Evolutionary conservation across 2,888 invertebrate genomes (phyloP), one percentile per base, ranked within the genome.

Genomic region (Pterostichus madidus): DNA sequence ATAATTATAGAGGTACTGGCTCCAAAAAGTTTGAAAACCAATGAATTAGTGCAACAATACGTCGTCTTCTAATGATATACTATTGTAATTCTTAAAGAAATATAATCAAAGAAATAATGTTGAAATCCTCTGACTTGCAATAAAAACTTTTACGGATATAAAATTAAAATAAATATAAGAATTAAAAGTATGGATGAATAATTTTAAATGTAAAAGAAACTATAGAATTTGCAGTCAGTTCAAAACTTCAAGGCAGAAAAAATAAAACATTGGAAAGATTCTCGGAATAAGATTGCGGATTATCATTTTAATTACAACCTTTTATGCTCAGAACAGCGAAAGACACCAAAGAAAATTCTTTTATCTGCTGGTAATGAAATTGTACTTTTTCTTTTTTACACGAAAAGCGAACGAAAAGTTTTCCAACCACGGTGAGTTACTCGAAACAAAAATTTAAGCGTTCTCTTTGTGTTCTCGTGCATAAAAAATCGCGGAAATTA

Each of bases 361-460:
- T 73, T 80, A 80, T 80, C 80, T 80, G 59, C 80, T 80, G 73
- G 80, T 80, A 80, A 80, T 80, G 80, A 80, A 80, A 80, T 80
- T 80, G 80, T 31, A 80, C 49, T 80, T 53, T 80, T 71, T 52
- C 44, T 53, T 71, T 59, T 39, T 80, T 75, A 52, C 32, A 53
- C 75, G 24, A 49, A 73, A 73, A 73, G 35, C 75, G 75, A 49
- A 73, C 75, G 31, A 52, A 49, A 75, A 75, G 32, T 75, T 75
- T 53, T n/a, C 8, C 49, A 6, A 7, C 35, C 68, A 13, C 68
- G 31, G 15, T 31, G 17, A 32, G 64, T 32, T 13, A 52, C 11
- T 73, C 32, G 76, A 76, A 56, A 44, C 39, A 44, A 17, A 71
- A 44, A 53, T 77, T 35, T 77, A 56, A 56, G 56, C 59, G 53